phyloP scores from a whole-genome alignment of 1,140 invertebrate genomes.

The Nilaparvata lugens region DNA sequence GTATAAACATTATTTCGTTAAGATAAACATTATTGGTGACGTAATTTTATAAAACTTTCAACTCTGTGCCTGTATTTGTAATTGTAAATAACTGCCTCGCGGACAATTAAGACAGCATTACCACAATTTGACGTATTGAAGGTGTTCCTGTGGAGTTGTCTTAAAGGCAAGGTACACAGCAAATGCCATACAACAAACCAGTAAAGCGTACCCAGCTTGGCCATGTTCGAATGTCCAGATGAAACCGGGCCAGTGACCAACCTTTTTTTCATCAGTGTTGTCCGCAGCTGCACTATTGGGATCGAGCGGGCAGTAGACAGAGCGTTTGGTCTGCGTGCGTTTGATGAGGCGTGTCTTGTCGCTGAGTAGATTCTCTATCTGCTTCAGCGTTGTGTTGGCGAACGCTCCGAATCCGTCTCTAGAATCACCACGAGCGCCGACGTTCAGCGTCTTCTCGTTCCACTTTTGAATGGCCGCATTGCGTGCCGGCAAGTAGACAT shows the following conservation, averaged over 20 bases:
- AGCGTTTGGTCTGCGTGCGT: conserved; percentile 71
- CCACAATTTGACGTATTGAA: no score
- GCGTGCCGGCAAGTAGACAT: conserved; percentile 58
- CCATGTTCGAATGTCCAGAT: neutral
- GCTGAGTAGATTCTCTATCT: conserved; percentile 75
- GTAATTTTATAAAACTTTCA: no score
- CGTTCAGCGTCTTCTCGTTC: conserved; percentile 79
- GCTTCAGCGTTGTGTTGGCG: conserved; percentile 67
- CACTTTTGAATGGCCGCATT: conserved; percentile 78
- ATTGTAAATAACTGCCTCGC: no score
- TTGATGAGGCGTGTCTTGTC: conserved; percentile 68
- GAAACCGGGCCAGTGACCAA: conserved; percentile 30
- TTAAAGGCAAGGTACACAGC: neutral
- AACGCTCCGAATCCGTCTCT: conserved; percentile 52
- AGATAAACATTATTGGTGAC: no score
- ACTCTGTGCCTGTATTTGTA: no score
- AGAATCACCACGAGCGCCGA: conserved; percentile 44
- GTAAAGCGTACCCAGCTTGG: neutral
- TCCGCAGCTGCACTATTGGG: conserved; percentile 19
- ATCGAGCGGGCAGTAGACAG: conserved; percentile 47
- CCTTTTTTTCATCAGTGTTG: conserved; percentile 24
- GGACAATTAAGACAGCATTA: no score
- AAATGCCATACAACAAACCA: neutral
- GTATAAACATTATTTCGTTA: no score
- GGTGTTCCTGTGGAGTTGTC: no score